Evolutionary conservation across 2,113 vertebrate species (phyloP), one percentile per base, ranked within the genome.

Genomic region (Neodon shergylaensis): DNA sequence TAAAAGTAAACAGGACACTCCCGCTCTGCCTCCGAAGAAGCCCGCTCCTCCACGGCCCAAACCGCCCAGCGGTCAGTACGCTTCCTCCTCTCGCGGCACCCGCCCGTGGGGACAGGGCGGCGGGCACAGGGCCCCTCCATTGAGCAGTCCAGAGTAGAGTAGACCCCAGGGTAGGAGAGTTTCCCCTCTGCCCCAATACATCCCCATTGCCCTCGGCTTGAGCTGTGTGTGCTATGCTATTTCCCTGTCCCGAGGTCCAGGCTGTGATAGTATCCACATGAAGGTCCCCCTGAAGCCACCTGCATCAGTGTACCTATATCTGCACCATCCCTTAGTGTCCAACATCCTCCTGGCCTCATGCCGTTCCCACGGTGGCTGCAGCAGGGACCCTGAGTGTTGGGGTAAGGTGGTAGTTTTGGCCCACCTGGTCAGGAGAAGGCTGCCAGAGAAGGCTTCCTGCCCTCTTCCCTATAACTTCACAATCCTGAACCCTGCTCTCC

Each of bases 11-110:
- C 98, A 98, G 91, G 99, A 99, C 97, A 99, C 98, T 17, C 99
- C 99, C 10, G 99, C 99, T 5, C 99, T 99, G 70, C 99, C 99
- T 26, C 99, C 99, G 21, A 99, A 99, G 98, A 99, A 99, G 97
- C 99, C 98, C 54, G 98, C 99, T 93, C 99, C 99, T 14, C 99
- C 99, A 3, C 98, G 99, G 90, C 99, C 99, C 97, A 99, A 99
- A 98, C 99, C 99, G 74, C 99, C 99, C 97, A 99, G 99, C 96
- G 99, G 99, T 99, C 98, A 99, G 99, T 96, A 97, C 76, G 4
- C 94, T 93, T 93, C 95, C 49, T 92, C 96, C 96, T 95, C 95
- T 92, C 12, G 10, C 79, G 63, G 78, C 94, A 36, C 70, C 70
- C 49, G 86, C 86, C 49, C 13, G 85, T 26, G 68, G 85, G 85